Evolutionary conservation across 2,113 vertebrate genomes (phyloP).

Genomic region (Regulus satrapa): DNA sequence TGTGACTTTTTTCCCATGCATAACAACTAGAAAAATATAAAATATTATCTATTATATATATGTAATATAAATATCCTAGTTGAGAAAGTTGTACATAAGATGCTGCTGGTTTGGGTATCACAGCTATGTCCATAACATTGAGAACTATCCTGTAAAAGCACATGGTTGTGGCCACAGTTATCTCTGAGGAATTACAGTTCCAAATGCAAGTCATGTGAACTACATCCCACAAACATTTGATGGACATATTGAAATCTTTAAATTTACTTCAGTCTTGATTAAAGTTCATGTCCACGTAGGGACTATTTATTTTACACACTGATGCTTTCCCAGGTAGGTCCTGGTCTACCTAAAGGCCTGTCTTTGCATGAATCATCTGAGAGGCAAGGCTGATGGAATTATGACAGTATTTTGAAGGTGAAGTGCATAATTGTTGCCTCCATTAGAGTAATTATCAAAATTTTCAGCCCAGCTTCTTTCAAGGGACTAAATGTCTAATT

Average conservation of each 20-base stretch:
- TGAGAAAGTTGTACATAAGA: neutral
- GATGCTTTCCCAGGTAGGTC: neutral
- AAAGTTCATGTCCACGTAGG: neutral
- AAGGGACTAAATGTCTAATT: neutral
- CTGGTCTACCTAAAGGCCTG: neutral
- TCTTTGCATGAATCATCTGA: neutral
- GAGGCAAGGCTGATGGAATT: neutral
- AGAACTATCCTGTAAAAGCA: neutral
- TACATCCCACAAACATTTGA: neutral
- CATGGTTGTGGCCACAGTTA: neutral
- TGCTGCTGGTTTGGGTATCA: neutral
- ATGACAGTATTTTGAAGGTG: neutral
- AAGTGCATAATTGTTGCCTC: neutral
- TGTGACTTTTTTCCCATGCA: neutral
- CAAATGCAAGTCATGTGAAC: accelerated
- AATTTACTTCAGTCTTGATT: neutral
- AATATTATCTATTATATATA: too few relatives aligned
- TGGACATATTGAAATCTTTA: neutral
- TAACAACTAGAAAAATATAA: neutral
- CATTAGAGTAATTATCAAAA: neutral
- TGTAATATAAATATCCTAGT: neutral
- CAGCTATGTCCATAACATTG: neutral
- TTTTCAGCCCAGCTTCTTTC: neutral
- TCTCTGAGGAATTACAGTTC: neutral
- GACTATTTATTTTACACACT: neutral